Base-by-base conservation (phyloP, 2,113 vertebrate species). In the Lichenostomus cassidix region DNA sequence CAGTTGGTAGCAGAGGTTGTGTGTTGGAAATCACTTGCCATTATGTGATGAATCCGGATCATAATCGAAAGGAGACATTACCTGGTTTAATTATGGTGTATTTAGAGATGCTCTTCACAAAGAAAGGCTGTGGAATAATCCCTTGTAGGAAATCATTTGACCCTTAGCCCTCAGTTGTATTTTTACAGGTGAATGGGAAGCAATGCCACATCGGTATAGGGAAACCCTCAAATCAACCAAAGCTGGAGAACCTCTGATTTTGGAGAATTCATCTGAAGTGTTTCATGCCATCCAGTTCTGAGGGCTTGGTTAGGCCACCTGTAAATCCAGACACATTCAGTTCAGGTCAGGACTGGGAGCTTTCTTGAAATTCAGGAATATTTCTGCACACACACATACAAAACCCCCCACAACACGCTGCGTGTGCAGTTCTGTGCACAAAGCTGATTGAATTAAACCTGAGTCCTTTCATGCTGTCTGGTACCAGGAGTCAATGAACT, bases 401-500 rank as follows among this genome's bases (percentile, higher is more conserved):
- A 4, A 29, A 2, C 6, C 5, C 9, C 14, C 41, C 10, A 1
- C 9, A 59, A 15, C 31, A 44, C 16, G 5, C 42, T 62, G 18
- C 27, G 53, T 42, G 33, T 47, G 68, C 12, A 28, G 33, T 58
- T 53, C 52, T 42, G 22, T 44, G 31, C 42, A 19, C 81, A 80
- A 64, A 64, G 73, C 88, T 93, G 92, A 56, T 63, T 81, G 91
- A 92, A 89, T 95, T 93, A 92, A 96, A 39, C 44, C 70, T 4
- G 46, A 78, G 84, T 83, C 79, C 87, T 92, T 94, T 87, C n/a
- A 18, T 76, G 59, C 55, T 59, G 88, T 53, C 93, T 96, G 92
- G 84, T 65, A 64, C 71, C 79, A 88, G 94, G 64, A 88, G 91
- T 95, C 97, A 97, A 97, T 93, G 97, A 95, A 82, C 92, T 96